These are phyloP conservation scores for Manis javanica DNA, from an alignment of 2,797 vertebrate species.

Conservation along the genomic window DNA sequence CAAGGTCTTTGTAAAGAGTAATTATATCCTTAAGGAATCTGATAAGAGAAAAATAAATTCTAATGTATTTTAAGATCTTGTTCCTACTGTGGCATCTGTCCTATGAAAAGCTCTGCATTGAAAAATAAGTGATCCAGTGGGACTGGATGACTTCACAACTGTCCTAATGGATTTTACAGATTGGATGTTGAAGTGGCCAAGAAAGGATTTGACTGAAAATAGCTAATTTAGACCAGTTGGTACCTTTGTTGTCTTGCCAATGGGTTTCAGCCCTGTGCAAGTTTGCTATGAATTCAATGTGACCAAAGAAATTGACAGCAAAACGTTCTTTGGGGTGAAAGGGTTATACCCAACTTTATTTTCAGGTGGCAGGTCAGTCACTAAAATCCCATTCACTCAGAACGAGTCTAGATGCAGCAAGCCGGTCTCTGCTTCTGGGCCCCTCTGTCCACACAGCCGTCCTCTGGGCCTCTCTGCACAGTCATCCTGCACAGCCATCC, in stretches of 20 bases:
- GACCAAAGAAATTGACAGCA: no score
- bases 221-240: slow-evolving; percentile 50
- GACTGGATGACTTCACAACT: slow-evolving; percentile 52
- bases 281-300: no score
- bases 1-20: slow-evolving; percentile 47
- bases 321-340: no score
- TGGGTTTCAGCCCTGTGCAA: no score
- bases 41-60: slow-evolving; percentile 57
- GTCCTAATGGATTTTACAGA: slow-evolving; percentile 65
- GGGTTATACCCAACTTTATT: no score
- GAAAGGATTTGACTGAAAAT: slow-evolving; percentile 63
- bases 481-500: no score
- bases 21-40: slow-evolving; percentile 36
- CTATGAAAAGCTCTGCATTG: slow-evolving; percentile 43
- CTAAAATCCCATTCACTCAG: no score
- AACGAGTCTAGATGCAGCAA: no score
- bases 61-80: slow-evolving; percentile 57
- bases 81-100: slow-evolving; percentile 55
- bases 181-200: slow-evolving; percentile 59
- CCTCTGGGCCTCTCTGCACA: no score
- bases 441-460: no score
- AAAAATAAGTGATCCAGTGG: slow-evolving; percentile 50
- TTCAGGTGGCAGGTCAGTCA: no score
- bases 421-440: no score
- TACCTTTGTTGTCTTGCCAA: neutral